A percentile compares a stretch with the other conserved stretches of the same genome.
phyloP scores from a whole-genome alignment of 1,140 invertebrate genomes.

The Drosophila lini region DNA sequence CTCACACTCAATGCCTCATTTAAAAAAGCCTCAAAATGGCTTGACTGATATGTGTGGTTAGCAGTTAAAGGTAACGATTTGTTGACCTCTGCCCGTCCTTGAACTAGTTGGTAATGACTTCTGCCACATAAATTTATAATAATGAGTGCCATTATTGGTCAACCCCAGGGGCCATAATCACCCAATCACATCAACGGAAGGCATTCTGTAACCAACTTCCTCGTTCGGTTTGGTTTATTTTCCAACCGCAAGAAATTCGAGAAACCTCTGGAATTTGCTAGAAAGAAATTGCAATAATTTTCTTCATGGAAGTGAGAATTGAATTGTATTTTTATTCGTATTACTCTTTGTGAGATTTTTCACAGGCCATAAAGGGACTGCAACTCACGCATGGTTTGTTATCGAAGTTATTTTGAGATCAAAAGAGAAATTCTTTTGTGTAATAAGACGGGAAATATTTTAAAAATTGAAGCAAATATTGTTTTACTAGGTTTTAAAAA shows the following conservation, averaged over 20 bases:
- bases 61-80: background rate
- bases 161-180: constrained; percentile 3
- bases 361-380: background rate
- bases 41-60: background rate
- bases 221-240: background rate
- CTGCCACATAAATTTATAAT: background rate
- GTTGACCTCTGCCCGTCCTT: constrained; percentile 9
- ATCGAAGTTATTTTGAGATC: background rate
- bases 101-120: constrained; percentile 22
- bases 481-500: too few species aligned
- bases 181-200: background rate
- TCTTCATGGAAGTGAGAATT: constrained; percentile 5
- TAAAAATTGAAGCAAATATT: too few species aligned
- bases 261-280: constrained; percentile 5
- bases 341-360: constrained; percentile 9
- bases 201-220: constrained; percentile 4
- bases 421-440: too few species aligned
- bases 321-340: constrained; percentile 3
- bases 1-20: background rate
- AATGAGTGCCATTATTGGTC: constrained; percentile 34
- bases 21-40: background rate
- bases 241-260: constrained; percentile 8
- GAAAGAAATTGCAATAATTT: constrained; percentile 9
- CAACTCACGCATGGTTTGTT: constrained; percentile 5
- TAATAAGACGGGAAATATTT: background rate